A percentile compares a stretch with the other conserved stretches of the same genome.
phyloP scores from a whole-genome alignment of 2,797 vertebrate genomes.

The Lepidocolaptes lacrymiger region DNA sequence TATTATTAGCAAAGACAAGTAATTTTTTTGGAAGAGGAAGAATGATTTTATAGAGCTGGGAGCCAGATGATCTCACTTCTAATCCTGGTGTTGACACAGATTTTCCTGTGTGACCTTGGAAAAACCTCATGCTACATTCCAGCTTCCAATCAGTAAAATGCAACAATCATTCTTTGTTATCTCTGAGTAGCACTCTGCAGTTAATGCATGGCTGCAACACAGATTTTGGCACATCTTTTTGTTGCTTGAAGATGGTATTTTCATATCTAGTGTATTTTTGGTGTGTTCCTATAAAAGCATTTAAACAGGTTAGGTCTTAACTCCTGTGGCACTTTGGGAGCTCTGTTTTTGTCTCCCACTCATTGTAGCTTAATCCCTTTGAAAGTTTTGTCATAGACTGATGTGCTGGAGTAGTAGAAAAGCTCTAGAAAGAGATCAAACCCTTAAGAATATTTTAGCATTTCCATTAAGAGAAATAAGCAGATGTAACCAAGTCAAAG shows the following conservation, averaged over 20 bases:
- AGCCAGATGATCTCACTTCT: conserved; percentile 49
- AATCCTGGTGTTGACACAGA: conserved; percentile 36
- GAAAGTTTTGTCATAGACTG: neutral
- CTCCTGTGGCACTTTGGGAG: neutral
- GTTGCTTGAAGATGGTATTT: neutral
- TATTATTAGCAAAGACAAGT: conserved; percentile 45
- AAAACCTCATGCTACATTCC: neutral
- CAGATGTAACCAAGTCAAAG: neutral
- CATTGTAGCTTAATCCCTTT: neutral
- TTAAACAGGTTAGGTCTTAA: neutral
- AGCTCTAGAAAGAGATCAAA: neutral
- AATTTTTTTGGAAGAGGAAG: conserved; percentile 6
- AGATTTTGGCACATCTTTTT: neutral
- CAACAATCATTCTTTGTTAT: neutral
- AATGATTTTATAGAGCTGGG: conserved; percentile 45
- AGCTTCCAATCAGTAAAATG: neutral
- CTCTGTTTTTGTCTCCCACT: neutral
- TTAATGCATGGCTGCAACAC: neutral
- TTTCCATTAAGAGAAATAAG: neutral
- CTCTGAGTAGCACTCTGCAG: neutral
- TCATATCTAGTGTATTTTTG: neutral
- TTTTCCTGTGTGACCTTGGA: neutral
- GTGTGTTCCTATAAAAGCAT: neutral
- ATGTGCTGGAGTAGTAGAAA: neutral
- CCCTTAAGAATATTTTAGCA: neutral